Percentiles rank a stretch among this genome's conserved stretches.
phyloP scores from a whole-genome alignment of 2,888 invertebrate genomes.

The Folsomia manolachei region DNA sequence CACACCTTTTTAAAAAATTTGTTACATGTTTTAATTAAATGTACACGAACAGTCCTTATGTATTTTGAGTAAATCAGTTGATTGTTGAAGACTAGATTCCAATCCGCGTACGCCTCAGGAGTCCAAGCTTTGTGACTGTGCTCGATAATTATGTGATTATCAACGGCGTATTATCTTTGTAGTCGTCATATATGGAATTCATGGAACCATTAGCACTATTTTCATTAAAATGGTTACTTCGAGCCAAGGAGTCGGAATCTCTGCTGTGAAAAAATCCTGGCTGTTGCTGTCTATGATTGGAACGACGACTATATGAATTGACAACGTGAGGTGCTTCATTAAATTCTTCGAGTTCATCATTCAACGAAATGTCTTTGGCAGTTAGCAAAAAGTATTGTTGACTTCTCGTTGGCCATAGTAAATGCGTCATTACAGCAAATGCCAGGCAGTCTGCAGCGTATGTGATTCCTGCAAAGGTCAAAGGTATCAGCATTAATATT shows the following conservation, averaged over 20 bases:
- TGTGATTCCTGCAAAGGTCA: constrained; percentile 72
- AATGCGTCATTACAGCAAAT: constrained; percentile 89
- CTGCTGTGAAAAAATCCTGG: constrained; percentile 18
- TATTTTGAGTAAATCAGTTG: no score
- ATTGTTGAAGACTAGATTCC: background rate
- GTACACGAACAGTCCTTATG: no score
- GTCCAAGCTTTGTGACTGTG: background rate
- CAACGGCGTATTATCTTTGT: constrained; percentile 45
- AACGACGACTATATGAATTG: constrained; percentile 45
- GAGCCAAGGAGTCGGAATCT: background rate
- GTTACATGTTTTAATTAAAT: no score
- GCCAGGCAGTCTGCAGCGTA: constrained; percentile 94
- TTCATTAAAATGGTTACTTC: constrained; percentile 26
- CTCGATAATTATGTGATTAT: background rate
- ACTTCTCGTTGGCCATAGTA: constrained; percentile 91
- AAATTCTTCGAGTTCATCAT: constrained; percentile 83
- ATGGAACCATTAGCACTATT: constrained; percentile 21
- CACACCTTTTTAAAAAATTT: no score
- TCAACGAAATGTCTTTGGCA: constrained; percentile 59
- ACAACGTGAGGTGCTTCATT: constrained; percentile 86
- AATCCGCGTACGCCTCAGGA: background rate
- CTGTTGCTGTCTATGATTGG: constrained; percentile 42
- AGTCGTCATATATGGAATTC: constrained; percentile 30
- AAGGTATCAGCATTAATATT: constrained; percentile 10
- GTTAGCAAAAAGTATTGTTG: constrained; percentile 80